phyloP scores from a whole-genome alignment of 2,113 vertebrate genomes.

The Ramphastos sulfuratus region DNA sequence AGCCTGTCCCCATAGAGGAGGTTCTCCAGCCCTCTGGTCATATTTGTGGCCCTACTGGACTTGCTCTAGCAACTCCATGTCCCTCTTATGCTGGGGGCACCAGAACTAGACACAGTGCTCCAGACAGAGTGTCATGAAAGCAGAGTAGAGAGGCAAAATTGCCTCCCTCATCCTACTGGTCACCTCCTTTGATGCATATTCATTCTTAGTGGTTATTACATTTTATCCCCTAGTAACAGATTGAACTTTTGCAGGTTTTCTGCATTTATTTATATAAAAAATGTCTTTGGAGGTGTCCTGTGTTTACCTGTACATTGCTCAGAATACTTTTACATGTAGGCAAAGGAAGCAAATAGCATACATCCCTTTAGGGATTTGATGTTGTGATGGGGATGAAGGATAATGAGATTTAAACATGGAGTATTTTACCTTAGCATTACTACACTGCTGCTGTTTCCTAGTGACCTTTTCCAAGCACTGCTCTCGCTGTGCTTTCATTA shows the following conservation, averaged over 20 bases:
- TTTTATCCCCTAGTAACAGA: not conserved
- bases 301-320: not conserved
- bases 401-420: not conserved
- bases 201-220: not conserved
- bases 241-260: not conserved
- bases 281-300: not conserved
- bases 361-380: not conserved
- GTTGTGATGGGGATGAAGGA: not conserved
- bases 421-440: not conserved
- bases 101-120: no score
- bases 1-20: no score
- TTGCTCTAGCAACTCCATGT: no score
- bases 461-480: not conserved
- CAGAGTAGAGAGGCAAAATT: no score
- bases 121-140: no score
- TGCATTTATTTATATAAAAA: not conserved
- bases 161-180: no score
- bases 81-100: no score
- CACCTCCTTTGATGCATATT: no score
- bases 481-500: conserved; percentile 7
- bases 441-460: not conserved
- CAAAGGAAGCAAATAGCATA: not conserved
- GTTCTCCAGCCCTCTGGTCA: no score
- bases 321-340: not conserved
- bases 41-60: no score